Evolutionary conservation across 2,113 vertebrate genomes (phyloP), one percentile per base, ranked within the genome.

Genomic region (Athene noctua): DNA sequence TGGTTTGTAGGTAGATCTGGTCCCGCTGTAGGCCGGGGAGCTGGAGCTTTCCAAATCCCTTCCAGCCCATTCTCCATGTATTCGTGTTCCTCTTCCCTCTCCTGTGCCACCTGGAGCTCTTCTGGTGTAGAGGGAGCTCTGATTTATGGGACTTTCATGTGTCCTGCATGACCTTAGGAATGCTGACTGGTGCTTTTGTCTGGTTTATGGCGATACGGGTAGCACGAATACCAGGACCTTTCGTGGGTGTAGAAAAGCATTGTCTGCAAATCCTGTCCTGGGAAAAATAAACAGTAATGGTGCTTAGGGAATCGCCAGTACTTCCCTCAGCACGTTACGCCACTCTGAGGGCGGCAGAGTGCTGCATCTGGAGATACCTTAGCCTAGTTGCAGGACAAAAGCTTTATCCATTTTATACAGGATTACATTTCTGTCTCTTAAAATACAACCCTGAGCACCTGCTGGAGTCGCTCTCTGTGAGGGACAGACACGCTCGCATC

Each of bases 281-380:
- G 40, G 52, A 36, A 52, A 75, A 89, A 91, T 25, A 59, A 88
- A 40, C 7, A 58, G 29, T 47, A 29, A 55, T 25, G 32, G 9
- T 9, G 12, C 47, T 71, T 44, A 36, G 42, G 59, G 36, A 58
- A 18, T 52, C 1, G 0, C 57, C 38, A 17, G 27, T 40, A 2
- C 20, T 92, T 62, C 27, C 36, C 36, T 44, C 19, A 19, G 1
- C 20, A 9, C 11, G 1, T 47, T 0, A 0, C 9, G 34, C 42
- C 72, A 1, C 22, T 47, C 32, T 7, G 38, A 10, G 57, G 46
- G 71, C 21, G 12, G 57, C 40, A 11, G 18, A 6, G 23, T 4
- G 1, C 11, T 58, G 63, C 11, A 26, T 36, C 51, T 74, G 52
- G 61, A 63, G 49, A 6, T 15, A 34, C 30, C 30, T 88, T 34